Evolutionary conservation across 2,888 invertebrate species (phyloP), one percentile per base, ranked within the genome.

Genomic region (Sipha maydis): DNA sequence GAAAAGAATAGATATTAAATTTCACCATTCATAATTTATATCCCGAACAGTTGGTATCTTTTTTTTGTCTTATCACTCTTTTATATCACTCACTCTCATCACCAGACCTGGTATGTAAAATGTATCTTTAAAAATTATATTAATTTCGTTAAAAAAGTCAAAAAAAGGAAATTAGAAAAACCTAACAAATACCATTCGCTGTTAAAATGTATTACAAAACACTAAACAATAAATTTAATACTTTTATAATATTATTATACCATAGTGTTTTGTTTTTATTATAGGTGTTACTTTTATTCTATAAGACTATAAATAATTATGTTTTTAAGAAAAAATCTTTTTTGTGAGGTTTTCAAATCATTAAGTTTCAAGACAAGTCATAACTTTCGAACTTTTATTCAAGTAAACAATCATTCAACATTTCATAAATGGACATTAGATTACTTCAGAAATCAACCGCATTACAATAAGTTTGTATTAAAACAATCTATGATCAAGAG

Each of bases 391-490:
- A 67, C 11, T 21, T 56, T 73, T 28, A 80, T 25, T 73, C 54
- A 34, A 56, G 38, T 56, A 21, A 85, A 78, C 34, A 9, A n/a
- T 19, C 0, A 73, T 31, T 88, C 82, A 1, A 79, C 79, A 19
- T 88, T 88, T 76, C 79, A 88, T 48, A 61, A 67, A 48, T 48
- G 75, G 80, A 88, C 34, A 19, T 82, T 88, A 82, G 54, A 75
- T 48, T 82, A 73, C 75, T 82, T 88, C 61, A 88, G 41, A 67
- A 88, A 38, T 1, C 82, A 88, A 61, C 75, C 80, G 25, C 41
- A 21, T 9, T 75, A 82, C 25, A 88, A 82, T 17, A 76, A 82
- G 73, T 82, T 82, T 80, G 56, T 88, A 34, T 67, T 82, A 75
- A 75, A 88, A 48, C n/a, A 48, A 61, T 25, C 71, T 73, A 31